Percentiles rank a stretch among this genome's conserved stretches.
phyloP scores from a whole-genome alignment of 2,888 invertebrate species.

The Crepidodera aurea region DNA sequence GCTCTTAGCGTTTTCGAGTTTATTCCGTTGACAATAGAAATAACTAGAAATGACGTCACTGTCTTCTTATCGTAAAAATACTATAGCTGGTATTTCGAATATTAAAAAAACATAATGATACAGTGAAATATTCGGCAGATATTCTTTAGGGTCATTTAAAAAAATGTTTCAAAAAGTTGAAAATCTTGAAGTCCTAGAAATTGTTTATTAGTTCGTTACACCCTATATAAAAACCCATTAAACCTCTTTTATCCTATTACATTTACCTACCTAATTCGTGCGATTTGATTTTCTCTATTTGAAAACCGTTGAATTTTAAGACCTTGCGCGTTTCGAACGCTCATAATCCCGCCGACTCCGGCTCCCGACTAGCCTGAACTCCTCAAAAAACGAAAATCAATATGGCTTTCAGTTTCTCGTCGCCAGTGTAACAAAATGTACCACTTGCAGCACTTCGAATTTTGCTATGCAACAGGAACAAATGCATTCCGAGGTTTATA shows the following conservation, averaged over 20 bases:
- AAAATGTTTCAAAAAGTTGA: no score
- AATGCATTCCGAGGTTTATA: constrained; percentile 1
- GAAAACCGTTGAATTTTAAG: background rate
- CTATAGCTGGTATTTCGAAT: no score
- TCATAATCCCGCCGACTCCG: constrained; percentile 16
- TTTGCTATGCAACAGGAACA: background rate
- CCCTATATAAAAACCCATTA: constrained; percentile 37
- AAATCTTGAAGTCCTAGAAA: no score
- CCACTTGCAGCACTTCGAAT: background rate
- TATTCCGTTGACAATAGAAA: no score
- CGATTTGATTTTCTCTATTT: background rate
- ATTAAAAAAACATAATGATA: no score
- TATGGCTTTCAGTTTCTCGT: constrained; percentile 52
- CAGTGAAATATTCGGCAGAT: no score
- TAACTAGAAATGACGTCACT: no score
- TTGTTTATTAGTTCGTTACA: constrained; percentile 43
- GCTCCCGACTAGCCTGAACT: constrained; percentile 4
- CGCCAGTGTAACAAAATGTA: constrained; percentile 32
- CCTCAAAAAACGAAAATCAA: constrained; percentile 56
- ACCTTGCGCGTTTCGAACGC: background rate
- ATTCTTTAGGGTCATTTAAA: no score
- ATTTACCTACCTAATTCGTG: no score
- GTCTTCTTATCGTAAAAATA: no score
- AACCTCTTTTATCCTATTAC: no score
- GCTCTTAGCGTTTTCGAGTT: no score